Base-by-base conservation (phyloP, 2,797 vertebrate species). In the Pelodytes ibericus region DNA sequence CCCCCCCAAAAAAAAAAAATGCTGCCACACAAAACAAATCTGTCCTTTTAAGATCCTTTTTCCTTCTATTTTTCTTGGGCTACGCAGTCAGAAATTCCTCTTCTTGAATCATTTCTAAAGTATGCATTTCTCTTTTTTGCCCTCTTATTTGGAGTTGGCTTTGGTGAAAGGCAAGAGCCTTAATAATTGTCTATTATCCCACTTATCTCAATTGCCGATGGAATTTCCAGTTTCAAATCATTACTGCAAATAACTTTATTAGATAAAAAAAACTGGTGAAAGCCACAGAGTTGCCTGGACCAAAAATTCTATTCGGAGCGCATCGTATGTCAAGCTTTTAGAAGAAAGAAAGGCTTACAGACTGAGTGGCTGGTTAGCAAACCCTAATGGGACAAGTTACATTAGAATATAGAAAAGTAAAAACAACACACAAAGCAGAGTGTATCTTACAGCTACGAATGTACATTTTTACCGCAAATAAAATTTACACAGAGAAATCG, bases 61-160 rank as follows among this genome's bases (percentile, higher is more conserved):
- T 36, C 31, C 31, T 51, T 10, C 7, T 73, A n/a, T 73, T 72
- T 61, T 67, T 67, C 47, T 79, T 79, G 70, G 70, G 62, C 33
- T 0, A 9, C 7, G 20, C 41, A 11, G 33, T 68, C 11, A 58
- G 68, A 73, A 72, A 67, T 39, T 53, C 18, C 29, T 59, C 24
- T n/a, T 56, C 25, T 24, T 25, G 36, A 33, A 53, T 56, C 31
- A 33, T 36, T 56, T 53, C 66, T 22, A 15, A 24, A 13, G 4
- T 16, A 58, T 33, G 36, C 11, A 18, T 36, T 76, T 64, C 24
- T 20, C 47, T n/a, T 15, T 29, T 71, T 62, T 20, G 36, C 24
- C 20, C n/a, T 33, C 20, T 41, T 53, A 26, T 59, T 77, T 33
- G 26, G 9, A 2, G 49, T 8, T 33, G 9, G 15, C 10, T 4